Percentiles rank a stretch among this genome's conserved stretches.
phyloP scores from a whole-genome alignment of 1,140 invertebrate species.

The Colletes gigas region DNA sequence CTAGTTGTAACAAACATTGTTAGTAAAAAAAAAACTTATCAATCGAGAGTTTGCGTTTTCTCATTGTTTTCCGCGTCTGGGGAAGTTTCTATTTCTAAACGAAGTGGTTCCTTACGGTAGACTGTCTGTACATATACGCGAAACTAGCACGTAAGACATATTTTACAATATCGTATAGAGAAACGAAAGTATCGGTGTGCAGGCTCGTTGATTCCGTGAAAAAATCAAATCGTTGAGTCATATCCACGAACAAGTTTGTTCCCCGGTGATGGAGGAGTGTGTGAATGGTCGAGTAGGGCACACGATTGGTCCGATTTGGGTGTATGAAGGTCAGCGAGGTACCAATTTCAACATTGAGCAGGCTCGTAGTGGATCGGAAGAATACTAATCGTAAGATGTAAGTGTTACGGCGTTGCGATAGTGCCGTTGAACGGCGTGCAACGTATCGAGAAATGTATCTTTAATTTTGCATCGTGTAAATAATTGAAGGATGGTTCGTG shows the following conservation, averaged over 20 bases:
- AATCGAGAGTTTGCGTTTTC: too few species aligned
- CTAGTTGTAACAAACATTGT: too few species aligned
- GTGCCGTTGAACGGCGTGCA: background rate
- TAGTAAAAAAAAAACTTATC: too few species aligned
- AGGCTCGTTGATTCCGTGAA: too few species aligned
- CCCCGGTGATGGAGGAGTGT: background rate
- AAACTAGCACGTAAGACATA: slow-evolving; percentile 21
- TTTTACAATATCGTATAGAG: background rate
- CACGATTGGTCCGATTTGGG: background rate
- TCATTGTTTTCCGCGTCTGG: too few species aligned
- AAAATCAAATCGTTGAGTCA: background rate
- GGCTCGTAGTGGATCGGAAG: background rate
- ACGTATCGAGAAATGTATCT: too few species aligned
- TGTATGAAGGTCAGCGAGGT: background rate
- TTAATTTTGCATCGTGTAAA: too few species aligned
- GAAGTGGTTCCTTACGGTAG: slow-evolving; percentile 23
- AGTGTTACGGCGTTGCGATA: background rate
- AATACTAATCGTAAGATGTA: background rate
- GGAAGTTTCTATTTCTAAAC: slow-evolving; percentile 44
- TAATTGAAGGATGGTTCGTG: too few species aligned
- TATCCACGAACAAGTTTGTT: background rate
- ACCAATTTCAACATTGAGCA: background rate
- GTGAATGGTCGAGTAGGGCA: background rate
- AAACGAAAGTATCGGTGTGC: background rate
- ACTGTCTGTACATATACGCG: slow-evolving; percentile 10